phyloP scores from a whole-genome alignment of 2,888 invertebrate species.

The Ypsolopha sequella region DNA sequence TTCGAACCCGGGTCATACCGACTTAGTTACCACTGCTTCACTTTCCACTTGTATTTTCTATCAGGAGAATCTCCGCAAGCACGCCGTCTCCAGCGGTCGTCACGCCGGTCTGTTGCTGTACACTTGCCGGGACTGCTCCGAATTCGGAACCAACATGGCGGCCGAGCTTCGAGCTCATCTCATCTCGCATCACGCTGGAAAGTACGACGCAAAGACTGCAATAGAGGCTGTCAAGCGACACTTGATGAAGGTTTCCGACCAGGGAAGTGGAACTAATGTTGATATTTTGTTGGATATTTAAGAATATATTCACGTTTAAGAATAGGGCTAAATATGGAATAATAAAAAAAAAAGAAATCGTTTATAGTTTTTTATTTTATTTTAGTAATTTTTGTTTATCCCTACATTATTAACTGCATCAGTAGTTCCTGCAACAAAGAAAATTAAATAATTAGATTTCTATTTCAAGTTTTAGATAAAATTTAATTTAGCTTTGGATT shows the following conservation, averaged over 20 bases:
- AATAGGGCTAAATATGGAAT: too few species aligned
- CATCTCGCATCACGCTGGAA: conserved; percentile 62
- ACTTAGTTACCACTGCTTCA: too few species aligned
- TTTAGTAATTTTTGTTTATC: conserved; percentile 10
- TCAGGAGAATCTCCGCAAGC: conserved; percentile 90
- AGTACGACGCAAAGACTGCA: conserved; percentile 63
- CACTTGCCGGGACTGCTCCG: conserved; percentile 77
- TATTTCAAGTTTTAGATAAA: too few species aligned
- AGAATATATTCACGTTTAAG: too few species aligned
- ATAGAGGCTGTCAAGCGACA: conserved; percentile 44
- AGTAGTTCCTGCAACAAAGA: conserved; percentile 62
- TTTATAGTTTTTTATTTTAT: conserved; percentile 12
- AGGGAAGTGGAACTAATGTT: too few species aligned
- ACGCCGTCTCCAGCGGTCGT: conserved; percentile 82
- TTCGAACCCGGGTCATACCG: too few species aligned
- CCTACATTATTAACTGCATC: conserved; percentile 29
- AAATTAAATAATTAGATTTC: conserved; percentile 7
- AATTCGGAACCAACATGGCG: conserved; percentile 74
- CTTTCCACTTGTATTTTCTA: conserved; percentile 20
- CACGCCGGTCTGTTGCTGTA: conserved; percentile 85
- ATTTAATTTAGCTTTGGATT: too few species aligned
- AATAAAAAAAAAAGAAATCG: conserved; percentile 4
- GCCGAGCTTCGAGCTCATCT: conserved; percentile 78
- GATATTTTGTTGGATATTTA: too few species aligned
- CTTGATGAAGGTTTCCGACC: conserved; percentile 21